Evolutionary conservation across 2,797 vertebrate species (phyloP).

Genomic region (Pipistrellus nathusii): DNA sequence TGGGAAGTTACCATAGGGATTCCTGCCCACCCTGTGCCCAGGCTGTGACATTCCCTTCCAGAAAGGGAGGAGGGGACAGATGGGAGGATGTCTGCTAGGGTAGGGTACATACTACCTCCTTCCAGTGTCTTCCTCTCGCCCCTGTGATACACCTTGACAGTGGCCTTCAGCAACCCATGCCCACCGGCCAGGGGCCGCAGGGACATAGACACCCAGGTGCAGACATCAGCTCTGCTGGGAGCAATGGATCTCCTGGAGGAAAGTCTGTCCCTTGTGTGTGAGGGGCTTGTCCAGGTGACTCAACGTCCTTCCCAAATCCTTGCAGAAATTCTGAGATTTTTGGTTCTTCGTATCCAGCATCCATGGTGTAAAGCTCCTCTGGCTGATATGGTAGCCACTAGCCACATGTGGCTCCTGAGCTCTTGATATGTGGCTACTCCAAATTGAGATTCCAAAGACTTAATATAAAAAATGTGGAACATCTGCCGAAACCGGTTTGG

Average conservation of each 20-base stretch:
- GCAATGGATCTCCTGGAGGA: not conserved
- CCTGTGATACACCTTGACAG: not conserved
- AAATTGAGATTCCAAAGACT: not conserved
- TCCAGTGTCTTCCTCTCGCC: not conserved
- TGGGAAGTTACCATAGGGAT: not conserved
- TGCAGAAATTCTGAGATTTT: conserved; percentile 16
- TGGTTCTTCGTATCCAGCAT: not conserved
- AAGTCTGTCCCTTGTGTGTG: not conserved
- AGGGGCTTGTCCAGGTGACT: not conserved
- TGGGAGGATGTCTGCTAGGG: not conserved
- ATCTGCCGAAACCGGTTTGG: no score
- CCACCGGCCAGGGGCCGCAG: not conserved
- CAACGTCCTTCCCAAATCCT: not conserved
- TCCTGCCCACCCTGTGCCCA: not conserved
- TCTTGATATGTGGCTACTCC: not conserved
- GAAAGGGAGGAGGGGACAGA: not conserved
- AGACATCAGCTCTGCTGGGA: not conserved
- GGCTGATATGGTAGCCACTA: not conserved
- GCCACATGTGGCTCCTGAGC: not conserved
- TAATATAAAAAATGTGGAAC: not conserved
- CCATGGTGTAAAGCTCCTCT: not conserved
- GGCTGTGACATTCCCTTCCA: not conserved
- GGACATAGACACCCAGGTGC: not conserved
- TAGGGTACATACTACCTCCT: not conserved
- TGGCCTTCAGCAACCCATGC: not conserved